Base-by-base conservation (phyloP, 2,888 invertebrate genomes). In the Apocheima hispidaria region DNA sequence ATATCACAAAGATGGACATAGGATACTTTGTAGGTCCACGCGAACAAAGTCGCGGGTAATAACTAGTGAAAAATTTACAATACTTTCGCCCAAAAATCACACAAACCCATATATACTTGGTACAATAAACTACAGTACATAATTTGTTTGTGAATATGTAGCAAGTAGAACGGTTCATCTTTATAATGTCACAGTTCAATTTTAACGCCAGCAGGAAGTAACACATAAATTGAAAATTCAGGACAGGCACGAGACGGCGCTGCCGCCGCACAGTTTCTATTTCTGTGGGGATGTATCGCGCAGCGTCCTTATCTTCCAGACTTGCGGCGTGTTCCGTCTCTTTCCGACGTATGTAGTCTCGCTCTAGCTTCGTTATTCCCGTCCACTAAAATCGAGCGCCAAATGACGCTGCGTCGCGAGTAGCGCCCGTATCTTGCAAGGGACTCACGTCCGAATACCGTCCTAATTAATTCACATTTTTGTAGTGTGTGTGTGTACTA, bases 191-290 rank as follows among this genome's bases (percentile, higher is more conserved):
- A 60, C 40, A 57, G 60, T 63, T 68, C 67, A 59, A 53, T 61
- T 66, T 58, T 65, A 64, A 65, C 55, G 41, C 65, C 68, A 65
- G 56, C 82, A 87, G 89, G 88, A 88, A 87, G 86, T 83, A 83
- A 79, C 72, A 72, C 76, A 83, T 86, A 82, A 82, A 87, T 86
- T 75, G 79, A 83, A 87, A 85, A 86, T 86, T 82, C 87, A 78
- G 86, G 82, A 76, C 87, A 78, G 74, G 71, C 71, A 72, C 70
- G 16, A 44, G 73, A 73, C 70, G 79, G 74, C 78, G 51, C 71
- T 72, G 70, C 58, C 77, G 76, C 80, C 78, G 76, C 80, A n/a
- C n/a, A 71, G 74, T 76, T 78, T 87, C 88, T 90, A 89, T 90
- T 89, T 90, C 75, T 81, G 83, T 41, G 26, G 28, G 30, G 28